These are phyloP conservation scores for Arvicanthis niloticus DNA, from an alignment of 2,113 vertebrate genomes.

Conservation along the genomic window DNA sequence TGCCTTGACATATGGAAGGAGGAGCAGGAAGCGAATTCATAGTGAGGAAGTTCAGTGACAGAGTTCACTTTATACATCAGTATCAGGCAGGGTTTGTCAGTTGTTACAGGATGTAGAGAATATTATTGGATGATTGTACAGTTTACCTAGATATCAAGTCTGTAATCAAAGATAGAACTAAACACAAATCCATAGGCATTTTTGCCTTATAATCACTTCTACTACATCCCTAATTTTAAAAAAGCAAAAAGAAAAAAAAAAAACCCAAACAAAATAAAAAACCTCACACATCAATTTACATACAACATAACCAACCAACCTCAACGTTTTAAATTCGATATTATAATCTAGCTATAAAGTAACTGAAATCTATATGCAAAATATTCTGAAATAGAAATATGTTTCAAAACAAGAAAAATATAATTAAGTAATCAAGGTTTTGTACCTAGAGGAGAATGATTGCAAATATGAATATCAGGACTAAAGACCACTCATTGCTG, in stretches of 20 bases:
- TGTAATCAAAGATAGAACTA: not conserved
- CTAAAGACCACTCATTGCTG: not conserved
- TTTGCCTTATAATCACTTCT: not conserved
- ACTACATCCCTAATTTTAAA: not conserved
- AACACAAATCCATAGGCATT: not conserved
- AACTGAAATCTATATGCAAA: not conserved
- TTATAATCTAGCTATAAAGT: not conserved
- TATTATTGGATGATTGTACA: not conserved
- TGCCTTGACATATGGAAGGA: not conserved
- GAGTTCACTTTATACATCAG: not conserved
- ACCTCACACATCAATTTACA: not conserved
- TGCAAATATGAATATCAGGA: not conserved
- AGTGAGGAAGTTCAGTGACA: not conserved
- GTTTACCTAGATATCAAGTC: not conserved
- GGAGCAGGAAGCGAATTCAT: too few species aligned
- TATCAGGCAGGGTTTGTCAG: not conserved
- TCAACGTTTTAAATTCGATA: not conserved
- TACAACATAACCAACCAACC: not conserved
- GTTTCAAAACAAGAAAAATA: slow-evolving; percentile 13
- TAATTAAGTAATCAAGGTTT: not conserved
- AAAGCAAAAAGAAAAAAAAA: not conserved
- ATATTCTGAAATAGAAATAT: not conserved
- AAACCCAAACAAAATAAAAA: not conserved
- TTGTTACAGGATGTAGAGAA: not conserved
- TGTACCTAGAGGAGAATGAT: not conserved